Evolutionary conservation across 2,113 vertebrate genomes (phyloP).

Genomic region (Hyaena hyaena): DNA sequence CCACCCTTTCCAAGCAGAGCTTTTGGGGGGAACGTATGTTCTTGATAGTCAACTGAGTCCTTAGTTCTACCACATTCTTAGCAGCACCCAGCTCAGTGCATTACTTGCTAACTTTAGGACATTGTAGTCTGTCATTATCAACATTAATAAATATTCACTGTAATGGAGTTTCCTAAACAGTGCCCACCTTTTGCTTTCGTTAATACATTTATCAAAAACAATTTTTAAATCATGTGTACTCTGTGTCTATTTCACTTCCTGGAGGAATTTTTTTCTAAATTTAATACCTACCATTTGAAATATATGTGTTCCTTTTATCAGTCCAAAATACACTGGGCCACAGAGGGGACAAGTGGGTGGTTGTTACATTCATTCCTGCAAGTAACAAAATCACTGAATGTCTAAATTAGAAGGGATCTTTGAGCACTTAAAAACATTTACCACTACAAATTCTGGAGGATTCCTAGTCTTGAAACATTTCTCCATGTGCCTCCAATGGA

Average conservation of each 20-base stretch:
- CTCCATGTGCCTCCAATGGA: not conserved
- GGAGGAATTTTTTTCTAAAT: not conserved
- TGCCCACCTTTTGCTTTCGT: not conserved
- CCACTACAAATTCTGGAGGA: not conserved
- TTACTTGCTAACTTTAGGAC: not conserved
- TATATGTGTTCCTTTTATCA: not conserved
- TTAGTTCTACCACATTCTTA: not conserved
- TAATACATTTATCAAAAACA: not conserved
- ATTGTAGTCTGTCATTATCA: not conserved
- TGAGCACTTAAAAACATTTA: not conserved
- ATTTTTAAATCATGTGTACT: not conserved
- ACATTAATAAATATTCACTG: not conserved
- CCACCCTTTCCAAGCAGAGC: not conserved
- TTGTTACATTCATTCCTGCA: not conserved
- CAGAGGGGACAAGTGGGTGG: not conserved
- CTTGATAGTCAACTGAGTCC: not conserved
- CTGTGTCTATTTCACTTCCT: not conserved
- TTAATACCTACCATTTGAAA: not conserved
- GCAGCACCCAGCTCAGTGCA: not conserved
- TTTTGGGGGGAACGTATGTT: not conserved
- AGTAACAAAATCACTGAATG: not conserved
- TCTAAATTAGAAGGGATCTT: not conserved
- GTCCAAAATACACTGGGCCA: not conserved
- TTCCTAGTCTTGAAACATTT: not conserved
- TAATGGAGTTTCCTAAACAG: not conserved